Evolutionary conservation across 2,888 invertebrate genomes (phyloP).

Genomic region (Acleris emargana): DNA sequence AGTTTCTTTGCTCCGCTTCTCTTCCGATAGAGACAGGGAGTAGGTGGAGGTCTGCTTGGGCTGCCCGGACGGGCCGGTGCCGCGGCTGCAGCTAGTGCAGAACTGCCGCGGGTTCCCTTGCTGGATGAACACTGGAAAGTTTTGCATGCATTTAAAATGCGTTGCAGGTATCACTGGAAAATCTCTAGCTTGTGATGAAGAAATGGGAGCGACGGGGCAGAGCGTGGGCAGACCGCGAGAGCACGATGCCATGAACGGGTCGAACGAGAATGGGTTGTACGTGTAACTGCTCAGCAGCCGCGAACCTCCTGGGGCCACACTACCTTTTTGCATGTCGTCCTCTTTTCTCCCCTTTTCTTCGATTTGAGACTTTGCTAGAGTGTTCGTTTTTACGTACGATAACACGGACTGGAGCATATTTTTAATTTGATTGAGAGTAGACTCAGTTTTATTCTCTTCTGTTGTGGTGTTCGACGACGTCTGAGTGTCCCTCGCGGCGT

Average conservation of each 20-base stretch:
- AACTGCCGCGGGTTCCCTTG: conserved; percentile 14
- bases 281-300: conserved; percentile 60
- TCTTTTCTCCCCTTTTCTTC: conserved; percentile 58
- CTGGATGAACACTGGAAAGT: conserved; percentile 65
- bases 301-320: conserved; percentile 52
- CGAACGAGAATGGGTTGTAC: conserved; percentile 58
- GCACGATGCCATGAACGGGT: conserved; percentile 46
- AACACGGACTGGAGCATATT: conserved; percentile 68
- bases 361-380: conserved; percentile 44
- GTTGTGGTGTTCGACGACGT: conserved; percentile 36
- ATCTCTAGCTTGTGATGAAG: background rate
- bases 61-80: background rate
- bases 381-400: conserved; percentile 66
- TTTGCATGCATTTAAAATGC: conserved; percentile 55
- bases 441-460: conserved; percentile 59
- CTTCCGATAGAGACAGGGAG: conserved; percentile 49
- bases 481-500: conserved; percentile 44
- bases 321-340: conserved; percentile 62
- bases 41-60: conserved; percentile 55
- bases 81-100: background rate
- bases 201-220: too few species aligned
- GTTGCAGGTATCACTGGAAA: conserved; percentile 10
- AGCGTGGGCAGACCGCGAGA: background rate
- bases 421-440: conserved; percentile 69
- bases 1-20: conserved; percentile 57